Evolutionary conservation across 2,888 invertebrate genomes (phyloP).

Genomic region (Drosophila acutilabella): DNA sequence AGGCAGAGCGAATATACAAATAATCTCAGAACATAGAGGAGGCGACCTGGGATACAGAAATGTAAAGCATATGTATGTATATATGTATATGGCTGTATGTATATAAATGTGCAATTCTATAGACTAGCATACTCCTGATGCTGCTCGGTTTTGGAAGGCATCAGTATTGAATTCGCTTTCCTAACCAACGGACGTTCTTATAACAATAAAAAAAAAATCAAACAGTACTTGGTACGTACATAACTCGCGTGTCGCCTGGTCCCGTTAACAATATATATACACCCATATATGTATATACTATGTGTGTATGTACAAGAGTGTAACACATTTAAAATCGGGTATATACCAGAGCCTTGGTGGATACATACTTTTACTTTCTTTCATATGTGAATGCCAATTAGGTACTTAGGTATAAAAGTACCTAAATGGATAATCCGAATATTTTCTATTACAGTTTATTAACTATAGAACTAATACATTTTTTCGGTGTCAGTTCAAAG

Average conservation of each 20-base stretch:
- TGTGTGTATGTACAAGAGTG: constrained; percentile 3
- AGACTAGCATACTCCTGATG: constrained; percentile 41
- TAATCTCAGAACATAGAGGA: constrained; percentile 22
- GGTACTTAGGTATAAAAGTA: not conserved
- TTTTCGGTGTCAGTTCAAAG: too few relatives aligned
- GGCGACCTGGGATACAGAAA: constrained; percentile 56
- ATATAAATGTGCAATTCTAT: constrained; percentile 20
- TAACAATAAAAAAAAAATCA: not conserved
- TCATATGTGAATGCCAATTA: constrained; percentile 21
- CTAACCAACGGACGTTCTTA: constrained; percentile 66
- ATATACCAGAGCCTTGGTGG: not conserved
- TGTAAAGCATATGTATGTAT: constrained; percentile 29
- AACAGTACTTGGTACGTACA: constrained; percentile 12
- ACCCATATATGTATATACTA: constrained; percentile 2
- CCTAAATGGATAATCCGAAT: not conserved
- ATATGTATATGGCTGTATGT: constrained; percentile 3
- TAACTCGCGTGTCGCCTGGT: constrained; percentile 51
- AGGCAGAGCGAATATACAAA: constrained; percentile 30
- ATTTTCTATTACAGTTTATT: not conserved
- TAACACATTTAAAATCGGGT: constrained; percentile 9
- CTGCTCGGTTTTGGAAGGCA: constrained; percentile 32
- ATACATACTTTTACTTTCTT: constrained; percentile 11
- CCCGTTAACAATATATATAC: constrained; percentile 7
- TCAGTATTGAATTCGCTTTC: constrained; percentile 72
- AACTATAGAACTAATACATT: too few relatives aligned